Conservation (phyloP, 2,888 invertebrate species). For the Apamea sordens region DNA sequence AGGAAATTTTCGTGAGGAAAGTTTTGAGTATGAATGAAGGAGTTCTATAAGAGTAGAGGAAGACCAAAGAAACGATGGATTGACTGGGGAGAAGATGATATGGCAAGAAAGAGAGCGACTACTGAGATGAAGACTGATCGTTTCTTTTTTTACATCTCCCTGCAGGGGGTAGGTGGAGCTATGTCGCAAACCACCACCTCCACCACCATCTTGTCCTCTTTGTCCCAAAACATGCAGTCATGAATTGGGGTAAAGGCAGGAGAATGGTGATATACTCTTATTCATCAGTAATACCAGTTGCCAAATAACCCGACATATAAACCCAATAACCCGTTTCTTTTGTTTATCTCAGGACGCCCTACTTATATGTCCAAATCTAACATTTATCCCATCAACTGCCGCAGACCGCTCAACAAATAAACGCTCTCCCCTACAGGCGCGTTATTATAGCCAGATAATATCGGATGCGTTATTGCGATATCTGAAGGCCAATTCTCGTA, state of each 20-base stretch:
- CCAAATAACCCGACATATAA: constrained; percentile 4
- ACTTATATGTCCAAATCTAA: not conserved
- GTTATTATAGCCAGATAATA: too few relatives aligned
- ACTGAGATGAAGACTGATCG: not conserved
- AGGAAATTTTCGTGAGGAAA: not conserved
- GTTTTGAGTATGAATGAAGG: not conserved
- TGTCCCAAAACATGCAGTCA: too few relatives aligned
- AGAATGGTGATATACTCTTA: not conserved
- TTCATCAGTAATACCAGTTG: not conserved
- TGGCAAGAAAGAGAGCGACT: not conserved
- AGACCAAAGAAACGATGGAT: not conserved
- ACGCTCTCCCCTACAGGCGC: too few relatives aligned
- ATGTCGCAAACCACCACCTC: too few relatives aligned
- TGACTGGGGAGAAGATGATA: too few relatives aligned
- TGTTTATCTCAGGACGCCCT: constrained; percentile 5
- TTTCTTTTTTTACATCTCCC: too few relatives aligned
- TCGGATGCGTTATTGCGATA: not conserved
- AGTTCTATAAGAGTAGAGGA: not conserved
- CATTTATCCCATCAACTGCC: not conserved
- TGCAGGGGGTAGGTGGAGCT: too few relatives aligned
- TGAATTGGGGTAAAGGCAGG: not conserved
- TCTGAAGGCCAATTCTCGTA: too few relatives aligned
- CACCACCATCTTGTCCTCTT: too few relatives aligned
- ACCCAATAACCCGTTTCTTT: constrained; percentile 14
- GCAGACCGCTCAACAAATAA: not conserved